A percentile compares a stretch with the other conserved stretches of the same genome.
phyloP scores from a whole-genome alignment of 2,113 vertebrate genomes.

The Mobula hypostoma region DNA sequence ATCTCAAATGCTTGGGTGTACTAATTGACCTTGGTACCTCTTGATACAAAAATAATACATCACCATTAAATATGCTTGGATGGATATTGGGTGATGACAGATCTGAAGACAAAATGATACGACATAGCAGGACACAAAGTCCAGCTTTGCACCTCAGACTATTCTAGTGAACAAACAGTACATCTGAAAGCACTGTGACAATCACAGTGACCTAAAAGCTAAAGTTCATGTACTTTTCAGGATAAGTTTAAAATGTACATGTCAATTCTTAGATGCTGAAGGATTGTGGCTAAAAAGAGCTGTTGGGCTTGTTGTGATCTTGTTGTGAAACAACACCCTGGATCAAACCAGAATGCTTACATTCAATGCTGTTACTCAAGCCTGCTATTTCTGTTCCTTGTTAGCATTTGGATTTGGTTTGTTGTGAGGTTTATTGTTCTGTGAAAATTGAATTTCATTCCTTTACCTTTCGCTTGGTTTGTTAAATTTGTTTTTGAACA shows the following conservation, averaged over 20 bases:
- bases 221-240: background rate
- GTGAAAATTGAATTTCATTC: constrained; percentile 20
- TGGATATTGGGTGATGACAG: background rate
- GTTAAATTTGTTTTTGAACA: background rate
- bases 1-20: background rate
- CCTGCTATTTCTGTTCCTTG: background rate
- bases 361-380: background rate
- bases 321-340: background rate
- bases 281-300: background rate
- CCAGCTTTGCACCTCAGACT: background rate
- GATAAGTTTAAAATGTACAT: background rate
- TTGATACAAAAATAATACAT: background rate
- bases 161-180: background rate
- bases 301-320: background rate
- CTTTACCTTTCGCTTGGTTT: background rate
- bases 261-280: background rate
- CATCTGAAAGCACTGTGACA: background rate
- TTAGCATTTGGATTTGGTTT: constrained; percentile 18
- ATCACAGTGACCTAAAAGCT: background rate
- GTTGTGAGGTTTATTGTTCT: constrained; percentile 31
- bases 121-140: background rate
- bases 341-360: background rate
- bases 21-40: background rate
- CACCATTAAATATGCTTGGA: background rate
- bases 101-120: background rate